phyloP scores from a whole-genome alignment of 1,140 invertebrate genomes.

The Pseudomyrmex dendroicus region DNA sequence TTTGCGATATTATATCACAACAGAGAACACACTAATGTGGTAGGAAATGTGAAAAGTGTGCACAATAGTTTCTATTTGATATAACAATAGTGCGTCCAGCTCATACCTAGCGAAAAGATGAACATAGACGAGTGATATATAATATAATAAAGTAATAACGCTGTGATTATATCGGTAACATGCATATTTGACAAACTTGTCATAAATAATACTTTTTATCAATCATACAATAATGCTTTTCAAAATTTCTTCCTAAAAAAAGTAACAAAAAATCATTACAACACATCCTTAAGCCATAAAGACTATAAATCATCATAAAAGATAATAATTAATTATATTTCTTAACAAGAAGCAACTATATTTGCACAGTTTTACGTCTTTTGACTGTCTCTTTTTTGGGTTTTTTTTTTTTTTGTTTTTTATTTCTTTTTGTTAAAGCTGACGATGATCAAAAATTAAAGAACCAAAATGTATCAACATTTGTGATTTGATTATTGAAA shows the following conservation, averaged over 20 bases:
- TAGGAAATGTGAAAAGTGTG: neutral
- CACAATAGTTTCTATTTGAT: neutral
- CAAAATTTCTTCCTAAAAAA: neutral
- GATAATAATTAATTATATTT: conserved; percentile 16
- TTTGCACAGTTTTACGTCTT: neutral
- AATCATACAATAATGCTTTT: neutral
- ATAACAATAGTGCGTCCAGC: no score
- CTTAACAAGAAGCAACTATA: neutral
- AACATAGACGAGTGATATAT: no score
- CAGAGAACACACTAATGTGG: neutral
- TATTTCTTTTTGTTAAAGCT: no score
- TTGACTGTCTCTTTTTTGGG: no score
- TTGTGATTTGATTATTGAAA: no score
- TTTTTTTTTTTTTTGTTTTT: no score
- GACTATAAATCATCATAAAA: neutral
- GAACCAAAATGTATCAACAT: no score
- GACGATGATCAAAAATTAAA: no score
- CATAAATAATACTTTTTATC: neutral
- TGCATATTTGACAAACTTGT: neutral
- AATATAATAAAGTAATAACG: neutral
- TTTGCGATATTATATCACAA: neutral
- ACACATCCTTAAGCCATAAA: no score
- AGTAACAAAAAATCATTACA: no score
- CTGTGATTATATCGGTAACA: neutral
- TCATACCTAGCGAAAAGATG: no score